Conservation (phyloP, 2,113 vertebrate species). For the Cheilinus undulatus region DNA sequence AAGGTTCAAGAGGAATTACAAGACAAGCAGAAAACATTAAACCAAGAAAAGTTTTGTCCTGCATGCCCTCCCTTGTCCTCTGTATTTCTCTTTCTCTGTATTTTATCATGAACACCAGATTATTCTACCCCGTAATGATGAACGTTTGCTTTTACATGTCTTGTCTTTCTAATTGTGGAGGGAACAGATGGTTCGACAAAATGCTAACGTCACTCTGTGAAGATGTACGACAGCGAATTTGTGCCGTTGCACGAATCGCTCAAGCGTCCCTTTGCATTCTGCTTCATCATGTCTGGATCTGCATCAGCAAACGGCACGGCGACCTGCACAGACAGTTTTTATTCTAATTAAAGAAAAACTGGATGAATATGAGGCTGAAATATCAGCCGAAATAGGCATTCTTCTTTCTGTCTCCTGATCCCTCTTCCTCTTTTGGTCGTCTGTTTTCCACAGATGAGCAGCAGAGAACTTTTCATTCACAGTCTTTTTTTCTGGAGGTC, state of each 20-base stretch:
- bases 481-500: neutral
- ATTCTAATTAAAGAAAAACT: slow-evolving; percentile 9
- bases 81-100: neutral
- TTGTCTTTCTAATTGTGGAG: slow-evolving; percentile 12
- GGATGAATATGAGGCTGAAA: neutral
- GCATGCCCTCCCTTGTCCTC: no score
- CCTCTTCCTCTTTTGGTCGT: neutral
- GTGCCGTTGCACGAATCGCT: slow-evolving; percentile 35
- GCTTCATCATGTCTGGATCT: slow-evolving; percentile 49
- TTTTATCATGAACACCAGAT: neutral
- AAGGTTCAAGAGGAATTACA: no score
- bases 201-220: slow-evolving; percentile 24
- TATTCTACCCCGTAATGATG: neutral
- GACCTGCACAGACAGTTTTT: neutral
- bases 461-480: neutral
- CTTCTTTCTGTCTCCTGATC: neutral
- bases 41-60: no score
- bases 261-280: slow-evolving; percentile 56
- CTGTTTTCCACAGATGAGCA: neutral
- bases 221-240: slow-evolving; percentile 52
- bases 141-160: slow-evolving; percentile 23
- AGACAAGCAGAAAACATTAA: no score
- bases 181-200: slow-evolving; percentile 63
- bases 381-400: neutral
- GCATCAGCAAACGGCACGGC: slow-evolving; percentile 23